Evolutionary conservation across 2,113 vertebrate genomes (phyloP).

Genomic region (Irena cyanogastra): DNA sequence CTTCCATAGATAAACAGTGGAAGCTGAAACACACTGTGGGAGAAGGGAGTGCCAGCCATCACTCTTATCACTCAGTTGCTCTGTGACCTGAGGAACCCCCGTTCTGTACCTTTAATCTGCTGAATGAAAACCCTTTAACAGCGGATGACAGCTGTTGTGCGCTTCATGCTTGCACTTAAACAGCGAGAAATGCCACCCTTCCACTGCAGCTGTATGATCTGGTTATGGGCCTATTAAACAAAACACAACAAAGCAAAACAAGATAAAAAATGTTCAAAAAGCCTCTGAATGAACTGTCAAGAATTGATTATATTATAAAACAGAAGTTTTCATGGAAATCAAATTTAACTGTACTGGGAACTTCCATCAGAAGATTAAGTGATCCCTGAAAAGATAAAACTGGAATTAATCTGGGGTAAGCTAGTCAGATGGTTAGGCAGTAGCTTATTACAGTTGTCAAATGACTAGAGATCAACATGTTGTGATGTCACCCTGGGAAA

Average conservation of each 20-base stretch:
- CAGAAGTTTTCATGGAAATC: background rate
- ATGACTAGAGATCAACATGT: background rate
- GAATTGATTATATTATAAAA: background rate
- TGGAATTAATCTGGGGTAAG: background rate
- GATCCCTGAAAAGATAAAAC: background rate
- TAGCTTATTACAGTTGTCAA: background rate
- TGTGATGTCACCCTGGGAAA: background rate
- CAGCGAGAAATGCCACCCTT: background rate
- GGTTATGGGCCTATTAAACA: background rate
- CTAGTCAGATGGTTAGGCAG: background rate
- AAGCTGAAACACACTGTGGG: background rate
- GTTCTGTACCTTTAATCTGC: background rate
- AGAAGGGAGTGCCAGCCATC: background rate
- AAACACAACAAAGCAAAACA: background rate
- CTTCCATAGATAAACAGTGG: background rate
- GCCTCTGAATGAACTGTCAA: background rate
- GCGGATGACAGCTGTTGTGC: background rate
- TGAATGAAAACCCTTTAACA: slow-evolving; percentile 12
- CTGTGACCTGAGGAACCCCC: background rate
- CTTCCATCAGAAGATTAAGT: background rate
- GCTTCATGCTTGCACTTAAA: background rate
- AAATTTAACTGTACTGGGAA: background rate
- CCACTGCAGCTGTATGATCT: background rate
- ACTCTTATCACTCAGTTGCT: background rate
- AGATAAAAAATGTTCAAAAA: background rate